Conservation (phyloP, 2,113 vertebrate genomes). For the Microcebus murinus region DNA sequence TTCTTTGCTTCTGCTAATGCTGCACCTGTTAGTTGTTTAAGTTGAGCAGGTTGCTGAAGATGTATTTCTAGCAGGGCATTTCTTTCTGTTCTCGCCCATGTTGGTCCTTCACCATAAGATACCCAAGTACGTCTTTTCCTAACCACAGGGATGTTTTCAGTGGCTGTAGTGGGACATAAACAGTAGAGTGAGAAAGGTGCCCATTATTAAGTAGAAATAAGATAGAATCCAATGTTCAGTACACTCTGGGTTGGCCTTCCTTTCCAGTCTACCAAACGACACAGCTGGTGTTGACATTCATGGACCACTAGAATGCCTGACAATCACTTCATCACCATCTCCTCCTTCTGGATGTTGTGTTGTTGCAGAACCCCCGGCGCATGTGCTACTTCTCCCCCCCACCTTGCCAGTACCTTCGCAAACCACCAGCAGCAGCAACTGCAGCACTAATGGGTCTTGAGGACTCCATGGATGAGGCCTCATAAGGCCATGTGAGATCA, state of each 20-base stretch:
- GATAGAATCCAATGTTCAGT: conserved; percentile 92
- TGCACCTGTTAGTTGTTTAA: conserved; percentile 93
- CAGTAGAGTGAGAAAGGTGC: conserved; percentile 90
- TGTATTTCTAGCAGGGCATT: conserved; percentile 94
- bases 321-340: conserved; percentile 92
- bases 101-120: conserved; percentile 93
- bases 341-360: conserved; percentile 93
- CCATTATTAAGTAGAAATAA: conserved; percentile 95
- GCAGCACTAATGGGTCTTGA: not conserved
- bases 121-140: conserved; percentile 92
- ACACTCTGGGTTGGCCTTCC: conserved; percentile 92
- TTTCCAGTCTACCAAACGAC: conserved; percentile 93
- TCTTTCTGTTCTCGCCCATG: conserved; percentile 92
- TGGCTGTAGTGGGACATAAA: conserved; percentile 91
- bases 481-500: not conserved
- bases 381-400: conserved; percentile 90
- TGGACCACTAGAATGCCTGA: conserved; percentile 93
- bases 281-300: conserved; percentile 93
- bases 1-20: conserved; percentile 93
- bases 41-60: conserved; percentile 91
- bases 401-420: rapidly evolving
- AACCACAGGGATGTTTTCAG: conserved; percentile 93
- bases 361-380: conserved; percentile 92
- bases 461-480: not conserved
- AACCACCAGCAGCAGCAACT: not conserved